Evolutionary conservation across 2,888 invertebrate genomes (phyloP).

Genomic region (Ormyrus nitidulus): DNA sequence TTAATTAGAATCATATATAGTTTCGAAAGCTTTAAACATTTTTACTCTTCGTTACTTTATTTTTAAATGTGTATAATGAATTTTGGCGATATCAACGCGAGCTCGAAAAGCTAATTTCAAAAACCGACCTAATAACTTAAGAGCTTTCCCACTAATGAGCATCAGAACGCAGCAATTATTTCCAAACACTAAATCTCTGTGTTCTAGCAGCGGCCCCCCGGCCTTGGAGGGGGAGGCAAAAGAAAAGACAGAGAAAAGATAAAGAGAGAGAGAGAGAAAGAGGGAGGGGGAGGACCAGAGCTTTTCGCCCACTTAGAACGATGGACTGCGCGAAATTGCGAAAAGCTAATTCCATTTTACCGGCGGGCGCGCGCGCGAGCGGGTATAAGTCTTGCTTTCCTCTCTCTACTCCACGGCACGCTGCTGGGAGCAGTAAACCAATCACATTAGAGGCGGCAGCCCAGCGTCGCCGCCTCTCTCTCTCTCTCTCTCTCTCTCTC

Average conservation of each 20-base stretch:
- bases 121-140: too few species aligned
- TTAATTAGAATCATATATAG: too few species aligned
- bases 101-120: too few species aligned
- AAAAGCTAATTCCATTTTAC: conserved; percentile 71
- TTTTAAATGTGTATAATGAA: too few species aligned
- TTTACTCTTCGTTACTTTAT: too few species aligned
- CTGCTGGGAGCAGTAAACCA: conserved; percentile 66
- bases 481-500: conserved; percentile 32
- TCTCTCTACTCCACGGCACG: conserved; percentile 39
- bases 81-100: too few species aligned
- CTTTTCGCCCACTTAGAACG: conserved; percentile 64
- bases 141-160: too few species aligned
- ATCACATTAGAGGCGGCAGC: conserved; percentile 69
- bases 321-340: conserved; percentile 68
- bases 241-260: conserved; percentile 43
- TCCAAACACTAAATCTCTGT: too few species aligned
- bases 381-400: conserved; percentile 61
- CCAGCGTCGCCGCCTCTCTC: conserved; percentile 54
- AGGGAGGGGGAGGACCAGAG: conserved; percentile 29
- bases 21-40: too few species aligned
- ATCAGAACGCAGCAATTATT: too few species aligned
- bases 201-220: too few species aligned
- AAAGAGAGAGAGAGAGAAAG: conserved; percentile 21
- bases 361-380: conserved; percentile 49
- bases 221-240: neutral